Evolutionary conservation across 2,888 invertebrate species (phyloP), one percentile per base, ranked within the genome.

Genomic region (Epicampocera succincta): DNA sequence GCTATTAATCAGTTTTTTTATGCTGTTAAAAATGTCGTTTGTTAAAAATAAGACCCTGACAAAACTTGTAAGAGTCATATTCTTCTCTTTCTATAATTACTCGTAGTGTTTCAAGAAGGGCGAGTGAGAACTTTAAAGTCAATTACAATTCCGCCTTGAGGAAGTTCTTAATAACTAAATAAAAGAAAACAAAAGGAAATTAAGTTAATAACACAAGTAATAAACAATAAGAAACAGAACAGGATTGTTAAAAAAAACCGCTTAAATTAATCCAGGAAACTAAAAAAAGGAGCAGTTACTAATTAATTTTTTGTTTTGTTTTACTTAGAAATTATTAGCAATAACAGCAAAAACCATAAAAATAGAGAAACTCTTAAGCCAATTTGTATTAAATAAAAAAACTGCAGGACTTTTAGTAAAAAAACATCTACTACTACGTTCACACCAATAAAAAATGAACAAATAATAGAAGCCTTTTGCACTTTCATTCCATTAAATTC

Each of bases 401-500:
- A n/a, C n/a, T n/a, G n/a, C n/a, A n/a, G n/a, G n/a, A n/a, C n/a
- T n/a, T n/a, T n/a, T n/a, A n/a, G n/a, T n/a, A 60, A 88, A 88
- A 88, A 87, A 87, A 54, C 61, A 85, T 87, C 86, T 84, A 85
- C 84, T 87, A 85, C 86, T 83, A 84, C 84, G 84, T 82, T 80
- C 80, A 84, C 77, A 84, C 79, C 42, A 46, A n/a, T 21, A 46
- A 76, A 72, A 78, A 85, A 80, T 83, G 83, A 58, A 83, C 84
- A 85, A 87, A 85, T 87, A 85, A 85, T 87, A 85, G 88, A 86
- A 87, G 89, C 85, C 86, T 89, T 89, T 87, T 89, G 88, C 89
- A 88, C 87, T 75, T 78, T 72, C 17, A 66, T 66, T 79, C 61
- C 69, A 69, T 69, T 54, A 61, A 73, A 6, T 46, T 79, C 81